Conservation (phyloP, 1,140 invertebrate genomes). For the Zophobas morio region DNA sequence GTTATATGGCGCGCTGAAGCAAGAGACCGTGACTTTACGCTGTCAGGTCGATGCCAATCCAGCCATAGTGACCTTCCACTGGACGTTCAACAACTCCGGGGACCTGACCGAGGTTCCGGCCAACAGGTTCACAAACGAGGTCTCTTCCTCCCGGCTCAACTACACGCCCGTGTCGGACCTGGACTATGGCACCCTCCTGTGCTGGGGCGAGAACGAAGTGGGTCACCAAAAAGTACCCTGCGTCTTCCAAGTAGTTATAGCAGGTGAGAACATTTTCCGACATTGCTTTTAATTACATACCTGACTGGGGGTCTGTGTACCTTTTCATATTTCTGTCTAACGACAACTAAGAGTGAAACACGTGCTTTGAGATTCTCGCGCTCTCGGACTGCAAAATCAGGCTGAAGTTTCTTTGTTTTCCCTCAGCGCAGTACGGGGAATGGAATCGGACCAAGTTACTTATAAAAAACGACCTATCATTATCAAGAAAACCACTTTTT, state of each 20-base stretch:
- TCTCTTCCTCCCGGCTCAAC: constrained; percentile 83
- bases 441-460: too few species aligned
- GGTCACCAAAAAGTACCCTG: constrained; percentile 88
- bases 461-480: too few species aligned
- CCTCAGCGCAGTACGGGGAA: too few species aligned
- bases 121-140: constrained; percentile 75
- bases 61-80: constrained; percentile 83
- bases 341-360: too few species aligned
- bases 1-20: constrained; percentile 86
- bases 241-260: constrained; percentile 84
- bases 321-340: too few species aligned
- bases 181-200: constrained; percentile 90
- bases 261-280: constrained; percentile 69
- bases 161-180: constrained; percentile 89
- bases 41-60: constrained; percentile 92
- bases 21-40: constrained; percentile 85
- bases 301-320: too few species aligned
- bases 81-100: constrained; percentile 91
- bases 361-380: too few species aligned
- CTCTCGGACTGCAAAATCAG: too few species aligned
- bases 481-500: too few species aligned
- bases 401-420: too few species aligned
- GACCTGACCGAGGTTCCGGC: constrained; percentile 84
- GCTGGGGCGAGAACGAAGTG: constrained; percentile 86
- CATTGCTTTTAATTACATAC: not conserved